These are phyloP conservation scores for Folsomia manolachei DNA, from an alignment of 2,888 invertebrate genomes.

Conservation along the genomic window DNA sequence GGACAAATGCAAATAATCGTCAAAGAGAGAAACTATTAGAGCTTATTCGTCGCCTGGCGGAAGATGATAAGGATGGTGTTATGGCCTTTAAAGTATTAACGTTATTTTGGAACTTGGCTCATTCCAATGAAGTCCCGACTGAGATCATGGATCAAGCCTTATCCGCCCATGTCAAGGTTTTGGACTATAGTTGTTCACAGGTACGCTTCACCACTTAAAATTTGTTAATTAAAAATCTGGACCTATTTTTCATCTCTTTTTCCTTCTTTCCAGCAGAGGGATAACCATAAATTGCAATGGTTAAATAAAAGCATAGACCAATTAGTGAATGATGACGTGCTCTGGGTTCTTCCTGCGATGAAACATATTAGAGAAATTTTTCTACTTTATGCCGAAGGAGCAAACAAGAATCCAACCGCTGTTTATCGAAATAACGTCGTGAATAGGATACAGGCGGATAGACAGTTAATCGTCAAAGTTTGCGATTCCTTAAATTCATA, in stretches of 20 bases:
- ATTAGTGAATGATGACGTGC: constrained; percentile 71
- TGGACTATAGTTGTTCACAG: constrained; percentile 96
- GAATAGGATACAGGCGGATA: constrained; percentile 44
- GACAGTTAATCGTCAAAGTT: constrained; percentile 48
- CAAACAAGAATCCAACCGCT: constrained; percentile 51
- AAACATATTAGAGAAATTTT: constrained; percentile 96
- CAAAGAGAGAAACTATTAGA: constrained; percentile 93
- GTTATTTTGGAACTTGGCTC: constrained; percentile 93
- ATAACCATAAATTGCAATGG: constrained; percentile 94
- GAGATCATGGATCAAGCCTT: constrained; percentile 97
- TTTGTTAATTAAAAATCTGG: neutral
- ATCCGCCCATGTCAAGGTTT: constrained; percentile 90
- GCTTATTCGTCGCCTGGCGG: constrained; percentile 88
- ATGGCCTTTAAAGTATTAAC: constrained; percentile 96
- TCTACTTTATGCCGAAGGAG: constrained; percentile 80
- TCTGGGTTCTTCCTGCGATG: constrained; percentile 89
- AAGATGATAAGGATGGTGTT: constrained; percentile 97
- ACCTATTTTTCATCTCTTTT: neutral
- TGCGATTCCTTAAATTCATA: constrained; percentile 58
- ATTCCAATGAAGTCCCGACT: constrained; percentile 91
- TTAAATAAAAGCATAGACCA: constrained; percentile 95
- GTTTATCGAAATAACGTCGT: constrained; percentile 43
- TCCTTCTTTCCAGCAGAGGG: constrained; percentile 65
- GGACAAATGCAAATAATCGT: constrained; percentile 93
- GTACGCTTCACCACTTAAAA: constrained; percentile 50